Base-by-base conservation (phyloP, 2,797 vertebrate species). In the Falco concolor region DNA sequence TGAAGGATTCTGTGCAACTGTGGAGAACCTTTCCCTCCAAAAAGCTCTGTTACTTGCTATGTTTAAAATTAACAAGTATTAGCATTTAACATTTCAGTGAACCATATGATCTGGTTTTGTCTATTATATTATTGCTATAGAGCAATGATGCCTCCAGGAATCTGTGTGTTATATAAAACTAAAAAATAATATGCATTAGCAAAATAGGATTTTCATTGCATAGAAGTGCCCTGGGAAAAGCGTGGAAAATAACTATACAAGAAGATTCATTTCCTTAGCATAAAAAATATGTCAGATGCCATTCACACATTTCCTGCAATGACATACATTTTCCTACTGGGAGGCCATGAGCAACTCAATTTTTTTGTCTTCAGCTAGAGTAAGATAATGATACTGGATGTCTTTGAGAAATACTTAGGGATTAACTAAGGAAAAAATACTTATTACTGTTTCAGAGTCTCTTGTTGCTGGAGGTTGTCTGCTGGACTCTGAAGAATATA, bases 311-410 rank as follows among this genome's bases (percentile, higher is more conserved):
- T 89, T 93, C 40, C 42, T 72, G 9, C 40, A 69, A 15, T 94
- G 82, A 82, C 61, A 93, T 14, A 30, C 65, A 67, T 78, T 95
- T 96, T 92, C 81, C 86, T 84, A 45, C n/a, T 42, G 80, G 83
- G 60, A 76, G 0, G 56, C 9, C 10, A 25, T 14, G 44, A 92
- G 36, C 25, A 53, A 57, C 47, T 70, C 24, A 21, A 42, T 63
- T 89, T 93, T 84, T 80, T 28, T 92, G 53, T 67, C 56, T 82
- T 77, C 15, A 13, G 12, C n/a, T 70, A 40, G 45, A 74, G 32
- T 42, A 65, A 52, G 20, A 19, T 61, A 88, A 57, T 25, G 23
- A 60, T 63, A 79, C 34, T 79, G 6, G 2, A 38, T 2, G 3
- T 60, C 36, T 84, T 73, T 92, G 72, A 84, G 45, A 87, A 91